Percentiles rank a stretch among this genome's conserved stretches.
Conservation (phyloP, 2,113 vertebrate species). For the Protobothrops mucrosquamatus region DNA sequence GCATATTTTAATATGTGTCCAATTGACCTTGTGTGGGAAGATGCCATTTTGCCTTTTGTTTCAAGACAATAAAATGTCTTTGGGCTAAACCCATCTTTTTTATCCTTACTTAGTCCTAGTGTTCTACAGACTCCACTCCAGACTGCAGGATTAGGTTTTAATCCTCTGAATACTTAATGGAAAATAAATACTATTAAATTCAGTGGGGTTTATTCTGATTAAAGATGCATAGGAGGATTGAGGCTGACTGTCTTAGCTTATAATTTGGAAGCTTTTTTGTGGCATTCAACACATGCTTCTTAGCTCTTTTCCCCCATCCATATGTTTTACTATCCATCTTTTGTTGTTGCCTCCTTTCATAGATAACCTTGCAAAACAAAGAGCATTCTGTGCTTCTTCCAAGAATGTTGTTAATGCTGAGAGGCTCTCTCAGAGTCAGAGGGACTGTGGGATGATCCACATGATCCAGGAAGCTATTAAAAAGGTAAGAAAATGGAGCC, state of each 20-base stretch:
- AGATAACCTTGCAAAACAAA: slow-evolving; percentile 68
- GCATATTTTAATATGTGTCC: not conserved
- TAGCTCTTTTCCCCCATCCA: not conserved
- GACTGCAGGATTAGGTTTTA: not conserved
- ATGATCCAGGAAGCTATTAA: slow-evolving; percentile 66
- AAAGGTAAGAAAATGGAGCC: slow-evolving; percentile 61
- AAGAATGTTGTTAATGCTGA: slow-evolving; percentile 51
- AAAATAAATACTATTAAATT: not conserved
- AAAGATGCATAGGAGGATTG: not conserved
- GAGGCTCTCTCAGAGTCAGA: slow-evolving; percentile 24
- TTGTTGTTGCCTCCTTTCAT: not conserved
- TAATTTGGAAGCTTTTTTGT: not conserved
- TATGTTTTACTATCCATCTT: not conserved
- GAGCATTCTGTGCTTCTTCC: rapidly evolving
- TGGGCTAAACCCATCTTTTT: not conserved
- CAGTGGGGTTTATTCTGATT: not conserved
- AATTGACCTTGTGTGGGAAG: not conserved
- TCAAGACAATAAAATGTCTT: not conserved
- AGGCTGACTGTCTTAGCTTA: not conserved
- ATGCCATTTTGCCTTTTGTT: not conserved
- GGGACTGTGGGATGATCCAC: slow-evolving; percentile 44
- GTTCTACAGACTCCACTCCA: not conserved
- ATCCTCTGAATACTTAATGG: not conserved
- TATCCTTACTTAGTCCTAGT: not conserved
- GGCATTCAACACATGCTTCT: not conserved